Percentiles rank a stretch among this genome's conserved stretches.
These are phyloP conservation scores for Campaea margaritaria DNA, from an alignment of 2,888 invertebrate genomes.

Conservation along the genomic window DNA sequence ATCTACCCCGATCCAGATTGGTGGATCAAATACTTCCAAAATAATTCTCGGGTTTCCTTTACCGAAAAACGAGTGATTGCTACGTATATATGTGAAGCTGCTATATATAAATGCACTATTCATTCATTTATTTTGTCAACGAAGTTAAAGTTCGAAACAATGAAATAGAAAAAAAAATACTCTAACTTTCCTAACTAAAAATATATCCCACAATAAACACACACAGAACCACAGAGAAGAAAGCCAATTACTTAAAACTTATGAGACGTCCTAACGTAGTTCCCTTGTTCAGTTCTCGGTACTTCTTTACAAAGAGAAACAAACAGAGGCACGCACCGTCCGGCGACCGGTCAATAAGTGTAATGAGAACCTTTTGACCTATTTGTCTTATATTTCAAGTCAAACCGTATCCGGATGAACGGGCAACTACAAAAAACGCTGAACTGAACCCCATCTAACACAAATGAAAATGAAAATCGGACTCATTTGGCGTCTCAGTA, in stretches of 20 bases:
- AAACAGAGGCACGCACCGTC: conserved; percentile 10
- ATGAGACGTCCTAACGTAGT: conserved; percentile 1
- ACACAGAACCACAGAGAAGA: background rate
- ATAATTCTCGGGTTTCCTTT: too few relatives aligned
- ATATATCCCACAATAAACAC: background rate
- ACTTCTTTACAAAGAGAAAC: conserved; percentile 11
- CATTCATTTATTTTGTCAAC: too few relatives aligned
- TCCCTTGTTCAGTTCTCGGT: conserved; percentile 4
- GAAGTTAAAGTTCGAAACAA: background rate
- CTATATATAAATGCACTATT: too few relatives aligned
- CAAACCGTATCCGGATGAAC: too few relatives aligned
- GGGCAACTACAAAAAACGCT: too few relatives aligned
- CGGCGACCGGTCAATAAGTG: conserved; percentile 6
- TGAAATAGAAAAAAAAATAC: background rate
- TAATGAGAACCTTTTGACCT: conserved; percentile 12
- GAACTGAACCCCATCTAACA: too few relatives aligned
- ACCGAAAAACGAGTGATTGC: too few relatives aligned
- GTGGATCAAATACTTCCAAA: too few relatives aligned
- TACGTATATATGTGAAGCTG: too few relatives aligned
- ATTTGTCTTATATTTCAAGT: background rate
- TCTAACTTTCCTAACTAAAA: background rate
- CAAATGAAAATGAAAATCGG: too few relatives aligned
- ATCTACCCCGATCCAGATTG: too few relatives aligned
- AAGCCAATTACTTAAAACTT: conserved; percentile 13
- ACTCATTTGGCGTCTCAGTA: too few relatives aligned